A percentile compares a stretch with the other conserved stretches of the same genome.
Evolutionary conservation across 2,113 vertebrate species (phyloP).

Genomic region (Cnemophilus loriae): DNA sequence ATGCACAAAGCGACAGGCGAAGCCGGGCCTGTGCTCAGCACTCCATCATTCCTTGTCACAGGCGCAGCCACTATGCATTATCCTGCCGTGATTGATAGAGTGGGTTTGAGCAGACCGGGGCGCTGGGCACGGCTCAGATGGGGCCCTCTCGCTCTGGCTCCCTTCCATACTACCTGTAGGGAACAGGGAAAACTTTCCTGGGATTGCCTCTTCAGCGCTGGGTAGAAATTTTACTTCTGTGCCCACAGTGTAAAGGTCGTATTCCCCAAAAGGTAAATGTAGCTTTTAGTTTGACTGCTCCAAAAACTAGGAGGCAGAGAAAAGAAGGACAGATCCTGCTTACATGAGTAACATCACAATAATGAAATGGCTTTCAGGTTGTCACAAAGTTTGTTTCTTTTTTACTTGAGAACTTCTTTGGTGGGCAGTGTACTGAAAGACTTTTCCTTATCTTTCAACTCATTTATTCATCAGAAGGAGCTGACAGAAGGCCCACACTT

Average conservation of each 20-base stretch:
- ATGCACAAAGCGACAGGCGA: slow-evolving; percentile 74
- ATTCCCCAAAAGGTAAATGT: slow-evolving; percentile 33
- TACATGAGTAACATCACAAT: neutral
- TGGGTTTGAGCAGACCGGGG: slow-evolving; percentile 71
- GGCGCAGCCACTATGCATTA: slow-evolving; percentile 79
- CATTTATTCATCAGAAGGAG: neutral
- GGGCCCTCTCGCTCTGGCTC: slow-evolving; percentile 69
- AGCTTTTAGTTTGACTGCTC: neutral
- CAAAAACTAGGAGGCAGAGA: neutral
- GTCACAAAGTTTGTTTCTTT: neutral
- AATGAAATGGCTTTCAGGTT: neutral
- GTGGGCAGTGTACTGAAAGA: neutral
- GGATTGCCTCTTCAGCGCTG: slow-evolving; percentile 10
- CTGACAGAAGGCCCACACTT: neutral
- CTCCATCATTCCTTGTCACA: slow-evolving; percentile 84
- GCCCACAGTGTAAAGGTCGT: neutral
- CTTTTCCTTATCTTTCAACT: neutral
- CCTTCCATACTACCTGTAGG: slow-evolving; percentile 73
- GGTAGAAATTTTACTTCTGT: slow-evolving; percentile 47
- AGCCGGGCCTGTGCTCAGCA: slow-evolving; percentile 74
- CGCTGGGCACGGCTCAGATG: slow-evolving; percentile 72
- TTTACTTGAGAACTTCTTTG: neutral
- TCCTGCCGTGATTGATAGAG: slow-evolving; percentile 84
- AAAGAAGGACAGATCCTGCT: neutral
- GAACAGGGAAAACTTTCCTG: slow-evolving; percentile 61